A percentile compares a stretch with the other conserved stretches of the same genome.
Evolutionary conservation across 2,888 invertebrate genomes (phyloP).

Genomic region (Heliconius hortense): DNA sequence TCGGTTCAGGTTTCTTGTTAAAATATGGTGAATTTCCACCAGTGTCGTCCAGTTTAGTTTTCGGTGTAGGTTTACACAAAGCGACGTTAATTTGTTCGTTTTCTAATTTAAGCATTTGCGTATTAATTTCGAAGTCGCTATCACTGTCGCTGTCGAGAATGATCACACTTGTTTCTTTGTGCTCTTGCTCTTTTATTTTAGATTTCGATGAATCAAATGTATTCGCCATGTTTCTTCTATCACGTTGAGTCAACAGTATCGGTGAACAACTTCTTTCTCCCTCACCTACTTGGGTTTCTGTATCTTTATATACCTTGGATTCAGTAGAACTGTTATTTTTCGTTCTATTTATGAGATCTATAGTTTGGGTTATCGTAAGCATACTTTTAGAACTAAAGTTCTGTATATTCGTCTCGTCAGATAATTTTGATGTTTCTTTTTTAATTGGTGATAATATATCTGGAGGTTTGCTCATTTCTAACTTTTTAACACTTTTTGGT

Average conservation of each 20-base stretch:
- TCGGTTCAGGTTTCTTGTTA: constrained; percentile 63
- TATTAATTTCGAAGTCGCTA: constrained; percentile 53
- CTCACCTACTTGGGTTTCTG: constrained; percentile 36
- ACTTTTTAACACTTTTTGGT: constrained; percentile 50
- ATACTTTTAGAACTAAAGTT: constrained; percentile 56
- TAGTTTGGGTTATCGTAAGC: constrained; percentile 73
- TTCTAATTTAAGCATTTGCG: constrained; percentile 51
- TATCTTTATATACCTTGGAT: not conserved
- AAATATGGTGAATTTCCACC: constrained; percentile 67
- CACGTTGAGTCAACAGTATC: constrained; percentile 63
- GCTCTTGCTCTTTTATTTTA: constrained; percentile 29
- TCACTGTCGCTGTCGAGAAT: constrained; percentile 72
- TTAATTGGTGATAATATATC: not conserved
- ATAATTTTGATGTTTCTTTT: constrained; percentile 8
- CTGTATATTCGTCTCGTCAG: not conserved
- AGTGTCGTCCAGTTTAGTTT: constrained; percentile 37
- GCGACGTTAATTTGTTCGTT: not conserved
- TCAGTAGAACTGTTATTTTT: constrained; percentile 43
- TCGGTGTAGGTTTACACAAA: no score
- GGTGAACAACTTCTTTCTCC: constrained; percentile 64
- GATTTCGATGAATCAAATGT: not conserved
- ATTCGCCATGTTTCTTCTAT: constrained; percentile 51
- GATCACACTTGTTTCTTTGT: constrained; percentile 48
- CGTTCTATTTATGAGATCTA: constrained; percentile 70
- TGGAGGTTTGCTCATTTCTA: constrained; percentile 45